These are phyloP conservation scores for Phoebastria nigripes DNA, from an alignment of 2,797 vertebrate genomes.

Conservation along the genomic window DNA sequence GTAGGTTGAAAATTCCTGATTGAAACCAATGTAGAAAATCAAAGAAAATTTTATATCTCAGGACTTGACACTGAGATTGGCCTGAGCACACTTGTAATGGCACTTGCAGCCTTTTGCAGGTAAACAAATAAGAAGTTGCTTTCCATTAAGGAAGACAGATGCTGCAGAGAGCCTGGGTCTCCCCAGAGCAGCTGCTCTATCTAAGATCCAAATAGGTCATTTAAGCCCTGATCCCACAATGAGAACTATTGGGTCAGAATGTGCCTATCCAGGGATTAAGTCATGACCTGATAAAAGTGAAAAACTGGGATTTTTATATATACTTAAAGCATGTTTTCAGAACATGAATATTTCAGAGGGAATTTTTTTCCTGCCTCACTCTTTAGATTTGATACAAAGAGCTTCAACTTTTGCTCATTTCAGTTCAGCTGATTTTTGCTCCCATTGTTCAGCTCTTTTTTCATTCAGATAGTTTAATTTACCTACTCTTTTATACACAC, in stretches of 20 bases:
- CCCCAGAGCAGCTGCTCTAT: conserved; percentile 46
- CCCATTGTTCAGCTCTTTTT: conserved; percentile 21
- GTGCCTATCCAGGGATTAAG: conserved; percentile 35
- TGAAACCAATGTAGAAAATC: not conserved
- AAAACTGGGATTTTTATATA: not conserved
- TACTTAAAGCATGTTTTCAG: conserved; percentile 11
- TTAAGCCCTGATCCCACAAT: conserved; percentile 39
- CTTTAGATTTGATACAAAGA: conserved; percentile 24
- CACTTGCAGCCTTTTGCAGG: conserved; percentile 6
- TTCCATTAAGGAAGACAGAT: conserved; percentile 58
- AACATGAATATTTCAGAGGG: conserved; percentile 45
- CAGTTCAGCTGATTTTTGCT: conserved; percentile 20
- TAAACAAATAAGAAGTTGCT: conserved; percentile 40
- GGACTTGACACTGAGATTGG: not conserved
- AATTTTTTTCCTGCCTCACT: not conserved
- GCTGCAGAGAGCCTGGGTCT: conserved; percentile 25
- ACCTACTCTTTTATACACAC: conserved; percentile 50
- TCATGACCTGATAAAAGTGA: conserved; percentile 50
- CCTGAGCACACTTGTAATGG: not conserved
- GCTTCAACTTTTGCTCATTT: conserved; percentile 5
- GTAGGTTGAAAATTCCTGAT: not conserved
- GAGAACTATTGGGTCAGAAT: conserved; percentile 43
- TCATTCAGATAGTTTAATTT: conserved; percentile 61
- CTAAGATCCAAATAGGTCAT: conserved; percentile 57
- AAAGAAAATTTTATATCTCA: not conserved